Evolutionary conservation across 1,140 invertebrate species (phyloP).

Genomic region (Octopus bimaculoides): DNA sequence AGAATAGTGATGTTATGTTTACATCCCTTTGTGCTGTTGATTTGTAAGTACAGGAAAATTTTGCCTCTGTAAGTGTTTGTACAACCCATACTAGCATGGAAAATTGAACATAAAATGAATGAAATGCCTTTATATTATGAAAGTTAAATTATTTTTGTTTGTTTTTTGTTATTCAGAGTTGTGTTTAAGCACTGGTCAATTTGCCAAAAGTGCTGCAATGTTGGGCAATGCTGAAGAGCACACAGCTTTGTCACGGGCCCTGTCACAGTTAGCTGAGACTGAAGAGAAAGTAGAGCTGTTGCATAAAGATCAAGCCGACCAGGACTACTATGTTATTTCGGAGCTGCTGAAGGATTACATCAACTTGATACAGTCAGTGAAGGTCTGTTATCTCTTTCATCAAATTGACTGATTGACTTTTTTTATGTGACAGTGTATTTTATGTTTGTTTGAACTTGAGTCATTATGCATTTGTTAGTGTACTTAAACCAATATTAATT

Average conservation of each 20-base stretch:
- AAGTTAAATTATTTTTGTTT: neutral
- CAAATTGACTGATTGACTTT: neutral
- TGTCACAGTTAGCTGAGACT: slow-evolving; percentile 90
- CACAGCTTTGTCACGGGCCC: slow-evolving; percentile 83
- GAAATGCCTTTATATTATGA: too few relatives aligned
- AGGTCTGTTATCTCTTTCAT: slow-evolving; percentile 60
- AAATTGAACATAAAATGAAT: too few relatives aligned
- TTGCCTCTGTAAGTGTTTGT: too few relatives aligned
- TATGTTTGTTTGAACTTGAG: too few relatives aligned
- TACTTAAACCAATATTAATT: too few relatives aligned
- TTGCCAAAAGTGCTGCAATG: slow-evolving; percentile 87
- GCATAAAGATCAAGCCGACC: slow-evolving; percentile 88
- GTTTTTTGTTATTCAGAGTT: slow-evolving; percentile 65
- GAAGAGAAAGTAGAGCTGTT: slow-evolving; percentile 87
- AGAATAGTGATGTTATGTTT: too few relatives aligned
- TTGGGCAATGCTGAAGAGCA: slow-evolving; percentile 94
- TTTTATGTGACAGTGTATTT: neutral
- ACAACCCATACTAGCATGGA: too few relatives aligned
- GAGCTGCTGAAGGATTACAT: slow-evolving; percentile 97
- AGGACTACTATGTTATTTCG: slow-evolving; percentile 88
- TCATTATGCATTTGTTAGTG: too few relatives aligned
- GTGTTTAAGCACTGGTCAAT: slow-evolving; percentile 72
- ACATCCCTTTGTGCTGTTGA: too few relatives aligned
- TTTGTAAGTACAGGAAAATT: too few relatives aligned
- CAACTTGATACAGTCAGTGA: slow-evolving; percentile 85